Percentiles rank a stretch among this genome's conserved stretches.
Conservation (phyloP, 2,113 vertebrate species). For the Heterochromis multidens region DNA sequence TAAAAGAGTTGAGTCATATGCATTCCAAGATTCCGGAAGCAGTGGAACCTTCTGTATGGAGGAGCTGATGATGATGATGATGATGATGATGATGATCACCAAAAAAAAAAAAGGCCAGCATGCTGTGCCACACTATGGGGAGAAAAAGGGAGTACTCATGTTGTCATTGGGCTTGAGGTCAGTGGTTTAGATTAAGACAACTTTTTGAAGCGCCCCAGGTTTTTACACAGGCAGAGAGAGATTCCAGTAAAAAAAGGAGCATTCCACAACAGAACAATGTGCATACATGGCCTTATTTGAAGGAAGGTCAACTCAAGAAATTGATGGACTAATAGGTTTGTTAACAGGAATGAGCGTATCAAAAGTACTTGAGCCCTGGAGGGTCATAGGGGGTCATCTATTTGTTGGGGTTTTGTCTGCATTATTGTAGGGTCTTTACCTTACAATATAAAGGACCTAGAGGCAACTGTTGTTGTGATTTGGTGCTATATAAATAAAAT, state of each 20-base stretch:
- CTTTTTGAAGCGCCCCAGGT: background rate
- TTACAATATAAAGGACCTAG: no score
- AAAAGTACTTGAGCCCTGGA: background rate
- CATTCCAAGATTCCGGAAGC: background rate
- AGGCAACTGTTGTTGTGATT: no score
- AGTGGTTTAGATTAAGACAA: background rate
- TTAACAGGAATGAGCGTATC: background rate
- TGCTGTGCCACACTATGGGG: background rate
- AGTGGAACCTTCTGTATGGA: background rate
- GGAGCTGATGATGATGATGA: background rate
- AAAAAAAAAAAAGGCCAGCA: background rate
- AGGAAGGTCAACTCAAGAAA: background rate
- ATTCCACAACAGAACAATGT: background rate
- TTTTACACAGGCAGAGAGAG: background rate
- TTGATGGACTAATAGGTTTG: background rate
- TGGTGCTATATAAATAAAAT: no score
- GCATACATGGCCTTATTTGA: background rate
- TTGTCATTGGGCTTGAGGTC: background rate
- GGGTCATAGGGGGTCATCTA: no score
- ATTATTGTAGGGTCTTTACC: no score
- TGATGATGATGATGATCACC: no score
- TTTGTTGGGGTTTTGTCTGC: no score
- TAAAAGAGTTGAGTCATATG: background rate
- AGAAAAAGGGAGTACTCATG: background rate
- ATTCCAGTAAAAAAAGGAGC: background rate